phyloP scores from a whole-genome alignment of 2,888 invertebrate genomes.

The Athalia cordata region DNA sequence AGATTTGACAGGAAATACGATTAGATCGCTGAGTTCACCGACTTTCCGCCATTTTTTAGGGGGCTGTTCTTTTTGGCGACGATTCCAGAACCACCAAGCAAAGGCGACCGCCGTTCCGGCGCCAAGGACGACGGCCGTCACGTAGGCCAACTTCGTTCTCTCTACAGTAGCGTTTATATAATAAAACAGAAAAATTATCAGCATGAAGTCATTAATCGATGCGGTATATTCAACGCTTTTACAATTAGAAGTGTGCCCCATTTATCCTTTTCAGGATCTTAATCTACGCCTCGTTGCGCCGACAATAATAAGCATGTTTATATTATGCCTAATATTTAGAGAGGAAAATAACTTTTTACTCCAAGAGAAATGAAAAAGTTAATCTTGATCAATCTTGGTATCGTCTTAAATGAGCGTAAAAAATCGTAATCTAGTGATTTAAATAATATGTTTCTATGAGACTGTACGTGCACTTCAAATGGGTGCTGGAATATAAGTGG shows the following conservation, averaged over 20 bases:
- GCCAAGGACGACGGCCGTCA: slow-evolving; percentile 64
- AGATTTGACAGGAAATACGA: slow-evolving; percentile 79
- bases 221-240: slow-evolving; percentile 27
- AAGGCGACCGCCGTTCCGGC: slow-evolving; percentile 62
- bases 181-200: slow-evolving; percentile 23
- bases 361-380: background rate
- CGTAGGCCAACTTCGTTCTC: slow-evolving; percentile 61
- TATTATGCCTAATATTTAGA: slow-evolving; percentile 6
- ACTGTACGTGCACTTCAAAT: too few species aligned
- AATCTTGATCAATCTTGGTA: background rate
- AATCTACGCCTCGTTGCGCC: slow-evolving; percentile 15
- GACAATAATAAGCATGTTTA: slow-evolving; percentile 5
- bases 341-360: slow-evolving; percentile 14
- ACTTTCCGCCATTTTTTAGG: slow-evolving; percentile 77
- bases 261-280: slow-evolving; percentile 29
- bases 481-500: background rate
- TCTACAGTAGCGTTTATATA: slow-evolving; percentile 52
- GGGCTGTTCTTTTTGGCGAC: slow-evolving; percentile 55
- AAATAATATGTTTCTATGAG: too few species aligned
- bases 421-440: too few species aligned
- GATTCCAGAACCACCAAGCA: slow-evolving; percentile 63
- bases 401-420: background rate
- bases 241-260: slow-evolving; percentile 30
- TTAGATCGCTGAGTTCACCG: slow-evolving; percentile 76
- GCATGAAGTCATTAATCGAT: slow-evolving; percentile 19